Percentiles rank a stretch among this genome's conserved stretches.
Conservation (phyloP, 2,113 vertebrate species). For the Microcebus griseorufus region DNA sequence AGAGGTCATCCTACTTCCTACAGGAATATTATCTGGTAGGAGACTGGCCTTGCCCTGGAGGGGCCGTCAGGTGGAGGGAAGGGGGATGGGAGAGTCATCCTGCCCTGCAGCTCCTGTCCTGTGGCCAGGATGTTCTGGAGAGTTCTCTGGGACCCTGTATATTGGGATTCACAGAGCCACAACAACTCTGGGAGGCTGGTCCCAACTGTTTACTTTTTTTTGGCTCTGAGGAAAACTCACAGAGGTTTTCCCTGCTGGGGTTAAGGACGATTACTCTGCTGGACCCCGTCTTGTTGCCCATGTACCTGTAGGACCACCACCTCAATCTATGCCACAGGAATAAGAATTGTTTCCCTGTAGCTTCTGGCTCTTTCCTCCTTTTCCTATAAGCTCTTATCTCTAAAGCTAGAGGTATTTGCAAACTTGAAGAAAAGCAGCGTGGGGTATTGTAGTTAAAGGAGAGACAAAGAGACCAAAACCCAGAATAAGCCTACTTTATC, state of each 20-base stretch:
- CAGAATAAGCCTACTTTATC: no score
- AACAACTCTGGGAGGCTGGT: neutral
- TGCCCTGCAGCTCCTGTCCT: neutral
- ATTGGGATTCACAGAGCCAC: neutral
- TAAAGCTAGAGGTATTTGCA: neutral
- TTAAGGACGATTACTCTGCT: neutral
- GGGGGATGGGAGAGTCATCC: neutral
- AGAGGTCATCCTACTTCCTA: neutral
- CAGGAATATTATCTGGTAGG: neutral
- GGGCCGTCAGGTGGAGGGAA: rapidly evolving
- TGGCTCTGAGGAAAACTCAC: neutral
- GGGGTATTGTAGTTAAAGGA: neutral
- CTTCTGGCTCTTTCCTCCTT: neutral
- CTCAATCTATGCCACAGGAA: neutral
- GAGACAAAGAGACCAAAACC: neutral
- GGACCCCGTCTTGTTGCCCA: neutral
- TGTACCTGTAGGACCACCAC: neutral
- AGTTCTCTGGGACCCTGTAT: neutral
- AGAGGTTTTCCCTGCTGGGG: neutral
- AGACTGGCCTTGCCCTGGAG: neutral
- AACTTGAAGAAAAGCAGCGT: neutral
- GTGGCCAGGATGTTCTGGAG: neutral
- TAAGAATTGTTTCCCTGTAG: neutral
- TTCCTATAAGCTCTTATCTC: neutral
- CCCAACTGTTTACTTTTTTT: neutral